Base-by-base conservation (phyloP, 2,113 vertebrate genomes). In the Pituophis catenifer region DNA sequence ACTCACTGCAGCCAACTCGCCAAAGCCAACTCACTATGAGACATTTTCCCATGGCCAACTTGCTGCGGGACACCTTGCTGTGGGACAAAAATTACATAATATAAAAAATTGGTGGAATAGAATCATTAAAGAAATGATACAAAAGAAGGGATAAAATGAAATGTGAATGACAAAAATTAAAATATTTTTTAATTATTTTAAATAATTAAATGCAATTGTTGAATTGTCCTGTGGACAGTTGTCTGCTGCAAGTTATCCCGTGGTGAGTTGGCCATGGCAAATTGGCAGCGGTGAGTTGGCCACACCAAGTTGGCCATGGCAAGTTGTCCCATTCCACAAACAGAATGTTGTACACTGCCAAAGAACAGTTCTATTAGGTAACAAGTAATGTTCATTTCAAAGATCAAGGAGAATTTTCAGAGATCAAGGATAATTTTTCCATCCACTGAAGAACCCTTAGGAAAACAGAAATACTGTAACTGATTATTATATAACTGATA, bases 281-380 rank as follows among this genome's bases (percentile, higher is more conserved):
- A 58, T 53, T 12, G 53, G 53, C 53, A 53, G 53, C 11, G 2
- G 11, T 53, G 53, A 53, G 15, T 55, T 55, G 54, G 54, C 54
- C 11, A 55, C 54, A 55, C 13, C 54, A 13, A 53, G 10, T 53
- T 53, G 11, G 53, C 11, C 17, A 6, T 21, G 55, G 26, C 26
- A 1, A 65, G 26, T 65, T 29, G 10, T 65, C 9, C 59, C 26
- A 65, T 65, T 95, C 94, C 94, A 92, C 94, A 94, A 93, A 75
- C 6, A 93, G 93, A 94, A 95, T 53, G 58, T 90, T 91, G 38
- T 89, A 1, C 89, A 62, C 44, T 57, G 81, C 53, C 48, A 91
- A 86, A 95, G 86, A 91, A n/a, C 8, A 70, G 91, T 91, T 93
- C 59, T 94, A 87, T 89, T 93, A 95, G 58, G 52, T 91, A 95